These are phyloP conservation scores for Phylloscopus whistleri DNA, from an alignment of 2,113 vertebrate species.

Conservation along the genomic window DNA sequence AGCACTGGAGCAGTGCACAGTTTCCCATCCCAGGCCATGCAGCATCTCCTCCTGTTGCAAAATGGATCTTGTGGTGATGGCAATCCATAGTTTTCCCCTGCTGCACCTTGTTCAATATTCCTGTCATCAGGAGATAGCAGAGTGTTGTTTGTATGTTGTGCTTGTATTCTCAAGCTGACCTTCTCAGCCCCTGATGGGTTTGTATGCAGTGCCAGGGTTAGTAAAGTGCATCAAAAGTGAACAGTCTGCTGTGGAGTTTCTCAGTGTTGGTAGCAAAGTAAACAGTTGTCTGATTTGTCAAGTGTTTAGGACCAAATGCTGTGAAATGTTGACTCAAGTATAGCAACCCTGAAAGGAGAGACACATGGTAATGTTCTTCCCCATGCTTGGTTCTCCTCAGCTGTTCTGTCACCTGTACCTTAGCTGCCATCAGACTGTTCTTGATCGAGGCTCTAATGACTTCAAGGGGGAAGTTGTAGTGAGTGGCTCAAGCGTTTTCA, in stretches of 20 bases:
- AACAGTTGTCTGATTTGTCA: not conserved
- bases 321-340: not conserved
- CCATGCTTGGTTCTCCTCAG: not conserved
- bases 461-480: not conserved
- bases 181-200: not conserved
- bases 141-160: not conserved
- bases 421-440: not conserved
- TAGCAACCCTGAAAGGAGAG: not conserved
- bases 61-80: not conserved
- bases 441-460: not conserved
- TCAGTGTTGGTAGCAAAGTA: not conserved
- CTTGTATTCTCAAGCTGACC: not conserved
- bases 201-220: not conserved
- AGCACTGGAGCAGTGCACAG: not conserved
- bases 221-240: not conserved
- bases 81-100: not conserved
- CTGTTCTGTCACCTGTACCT: not conserved
- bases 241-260: not conserved
- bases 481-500: slow-evolving; percentile 19
- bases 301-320: not conserved
- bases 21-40: not conserved
- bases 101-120: not conserved
- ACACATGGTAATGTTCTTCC: not conserved
- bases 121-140: not conserved
- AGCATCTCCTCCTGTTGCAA: not conserved